Evolutionary conservation across 2,113 vertebrate genomes (phyloP).

Genomic region (Gadus macrocephalus): DNA sequence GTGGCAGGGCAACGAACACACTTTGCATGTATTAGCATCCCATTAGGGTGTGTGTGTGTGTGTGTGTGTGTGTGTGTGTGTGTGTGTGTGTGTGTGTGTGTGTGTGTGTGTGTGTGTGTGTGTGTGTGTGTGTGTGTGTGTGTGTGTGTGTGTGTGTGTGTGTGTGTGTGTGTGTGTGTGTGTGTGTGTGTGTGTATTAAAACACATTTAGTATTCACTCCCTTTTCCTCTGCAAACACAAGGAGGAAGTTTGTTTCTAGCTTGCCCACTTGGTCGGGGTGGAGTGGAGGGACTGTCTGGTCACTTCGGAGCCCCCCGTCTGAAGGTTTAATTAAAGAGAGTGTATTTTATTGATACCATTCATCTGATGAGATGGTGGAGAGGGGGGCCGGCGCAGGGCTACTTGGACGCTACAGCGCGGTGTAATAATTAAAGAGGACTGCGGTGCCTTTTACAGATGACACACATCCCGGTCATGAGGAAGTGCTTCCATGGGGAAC

Average conservation of each 20-base stretch:
- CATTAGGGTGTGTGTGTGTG: slow-evolving; percentile 18
- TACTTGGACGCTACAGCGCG: too few species aligned
- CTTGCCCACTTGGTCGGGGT: slow-evolving; percentile 28
- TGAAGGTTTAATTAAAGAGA: slow-evolving; percentile 69
- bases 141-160: slow-evolving; percentile 35
- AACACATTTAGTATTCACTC: slow-evolving; percentile 25
- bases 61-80: slow-evolving; percentile 37
- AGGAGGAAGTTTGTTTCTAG: slow-evolving; percentile 9
- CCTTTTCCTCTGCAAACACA: slow-evolving; percentile 18
- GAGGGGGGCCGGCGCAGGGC: slow-evolving; percentile 11
- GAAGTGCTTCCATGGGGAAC: slow-evolving; percentile 36
- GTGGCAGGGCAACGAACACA: slow-evolving; percentile 35
- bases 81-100: slow-evolving; percentile 22
- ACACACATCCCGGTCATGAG: slow-evolving; percentile 38
- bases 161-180: slow-evolving; percentile 14
- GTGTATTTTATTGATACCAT: slow-evolving; percentile 64
- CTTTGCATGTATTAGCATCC: slow-evolving; percentile 57
- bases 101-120: background rate
- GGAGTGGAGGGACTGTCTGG: background rate
- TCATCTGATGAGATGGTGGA: slow-evolving; percentile 51
- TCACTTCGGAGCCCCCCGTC: slow-evolving; percentile 51
- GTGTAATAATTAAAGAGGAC: too few species aligned
- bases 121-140: slow-evolving; percentile 34
- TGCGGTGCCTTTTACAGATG: slow-evolving; percentile 47
- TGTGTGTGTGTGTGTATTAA: slow-evolving; percentile 14